Conservation (phyloP, 2,113 vertebrate genomes). For the Thryonomys swinderianus region DNA sequence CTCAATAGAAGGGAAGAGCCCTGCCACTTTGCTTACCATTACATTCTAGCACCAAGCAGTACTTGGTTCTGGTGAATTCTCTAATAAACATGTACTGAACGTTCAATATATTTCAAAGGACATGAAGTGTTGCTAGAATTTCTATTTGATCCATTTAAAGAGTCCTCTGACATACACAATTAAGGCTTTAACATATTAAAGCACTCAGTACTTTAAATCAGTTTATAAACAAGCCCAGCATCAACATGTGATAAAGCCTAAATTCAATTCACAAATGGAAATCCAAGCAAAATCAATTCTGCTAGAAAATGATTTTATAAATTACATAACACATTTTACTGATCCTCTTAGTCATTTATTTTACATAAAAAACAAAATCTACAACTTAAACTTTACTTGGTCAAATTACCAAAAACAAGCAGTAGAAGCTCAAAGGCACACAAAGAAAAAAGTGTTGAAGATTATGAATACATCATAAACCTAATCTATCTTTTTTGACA, state of each 20-base stretch:
- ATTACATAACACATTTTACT: not conserved
- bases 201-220: not conserved
- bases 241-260: not conserved
- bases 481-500: not conserved
- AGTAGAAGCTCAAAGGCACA: not conserved
- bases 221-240: not conserved
- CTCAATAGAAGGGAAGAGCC: not conserved
- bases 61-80: not conserved
- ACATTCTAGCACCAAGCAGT: not conserved
- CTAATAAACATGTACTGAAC: not conserved
- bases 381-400: slow-evolving; percentile 9
- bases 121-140: not conserved
- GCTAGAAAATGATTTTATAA: slow-evolving; percentile 1
- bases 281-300: slow-evolving; percentile 17
- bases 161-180: slow-evolving; percentile 9
- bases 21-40: not conserved
- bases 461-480: not conserved
- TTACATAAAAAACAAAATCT: slow-evolving; percentile 24
- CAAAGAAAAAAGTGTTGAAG: not conserved
- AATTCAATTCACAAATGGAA: slow-evolving; percentile 43
- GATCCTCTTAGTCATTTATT: slow-evolving; percentile 9
- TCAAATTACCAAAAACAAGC: slow-evolving; percentile 52
- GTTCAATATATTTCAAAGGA: not conserved
- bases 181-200: slow-evolving; percentile 5
- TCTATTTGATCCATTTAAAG: not conserved